Percentiles rank a stretch among this genome's conserved stretches.
Evolutionary conservation across 2,113 vertebrate genomes (phyloP).

Genomic region (Carettochelys insculpta): DNA sequence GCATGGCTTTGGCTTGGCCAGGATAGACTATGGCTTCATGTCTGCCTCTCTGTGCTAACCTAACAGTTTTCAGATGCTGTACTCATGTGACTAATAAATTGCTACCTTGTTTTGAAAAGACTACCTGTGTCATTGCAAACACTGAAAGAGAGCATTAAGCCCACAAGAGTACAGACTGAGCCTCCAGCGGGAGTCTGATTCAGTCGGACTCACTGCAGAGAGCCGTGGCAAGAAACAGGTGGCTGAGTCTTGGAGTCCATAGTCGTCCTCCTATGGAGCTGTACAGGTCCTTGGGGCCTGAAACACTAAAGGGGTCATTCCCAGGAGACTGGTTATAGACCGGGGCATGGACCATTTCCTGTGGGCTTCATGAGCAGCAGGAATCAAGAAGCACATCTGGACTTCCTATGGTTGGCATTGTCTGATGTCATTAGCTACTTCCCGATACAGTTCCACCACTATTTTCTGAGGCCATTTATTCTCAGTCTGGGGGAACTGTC

Average conservation of each 20-base stretch:
- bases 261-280: neutral
- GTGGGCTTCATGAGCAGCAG: neutral
- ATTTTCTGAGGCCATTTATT: neutral
- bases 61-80: neutral
- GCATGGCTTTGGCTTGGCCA: neutral
- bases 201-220: neutral
- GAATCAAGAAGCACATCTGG: neutral
- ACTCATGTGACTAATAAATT: neutral
- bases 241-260: neutral
- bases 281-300: neutral
- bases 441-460: neutral
- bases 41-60: neutral
- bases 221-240: neutral
- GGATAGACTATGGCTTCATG: neutral
- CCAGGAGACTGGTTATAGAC: neutral
- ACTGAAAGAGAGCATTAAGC: neutral
- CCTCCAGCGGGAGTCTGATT: neutral
- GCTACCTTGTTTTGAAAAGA: neutral
- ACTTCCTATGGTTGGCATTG: neutral
- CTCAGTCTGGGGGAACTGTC: neutral
- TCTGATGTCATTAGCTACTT: neutral
- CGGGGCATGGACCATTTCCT: neutral
- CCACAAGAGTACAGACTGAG: neutral
- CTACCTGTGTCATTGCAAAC: neutral
- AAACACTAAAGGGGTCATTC: neutral